Percentiles rank a stretch among this genome's conserved stretches.
phyloP scores from a whole-genome alignment of 2,888 invertebrate genomes.

The Linyphia triangularis region DNA sequence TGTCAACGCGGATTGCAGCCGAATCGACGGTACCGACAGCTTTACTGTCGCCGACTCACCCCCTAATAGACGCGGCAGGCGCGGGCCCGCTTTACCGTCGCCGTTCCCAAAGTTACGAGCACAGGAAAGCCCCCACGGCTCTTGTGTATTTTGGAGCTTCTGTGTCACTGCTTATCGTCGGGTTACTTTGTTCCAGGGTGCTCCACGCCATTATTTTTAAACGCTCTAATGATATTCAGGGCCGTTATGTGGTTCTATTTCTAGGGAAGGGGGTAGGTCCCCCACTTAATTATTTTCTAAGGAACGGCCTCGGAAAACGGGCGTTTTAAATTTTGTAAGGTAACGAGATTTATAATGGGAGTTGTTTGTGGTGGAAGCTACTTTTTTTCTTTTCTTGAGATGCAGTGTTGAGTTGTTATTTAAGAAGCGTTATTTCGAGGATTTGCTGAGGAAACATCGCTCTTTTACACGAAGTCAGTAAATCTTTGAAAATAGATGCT shows the following conservation, averaged over 20 bases:
- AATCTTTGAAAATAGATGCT: conserved; percentile 7
- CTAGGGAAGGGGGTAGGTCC: neutral
- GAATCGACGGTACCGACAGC: conserved; percentile 51
- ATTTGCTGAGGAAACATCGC: conserved; percentile 17
- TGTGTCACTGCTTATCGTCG: neutral
- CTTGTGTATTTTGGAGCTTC: conserved; percentile 56
- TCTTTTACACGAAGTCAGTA: conserved; percentile 13
- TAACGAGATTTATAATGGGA: conserved; percentile 34
- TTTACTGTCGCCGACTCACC: conserved; percentile 57
- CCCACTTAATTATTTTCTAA: conserved; percentile 37
- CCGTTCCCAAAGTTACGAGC: conserved; percentile 6
- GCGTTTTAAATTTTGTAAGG: neutral
- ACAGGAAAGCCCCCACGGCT: neutral
- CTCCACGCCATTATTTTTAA: conserved; percentile 43
- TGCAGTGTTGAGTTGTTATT: conserved; percentile 21
- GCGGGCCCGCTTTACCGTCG: neutral
- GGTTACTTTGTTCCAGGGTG: conserved; percentile 26
- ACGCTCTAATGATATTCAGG: neutral
- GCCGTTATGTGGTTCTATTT: conserved; percentile 27
- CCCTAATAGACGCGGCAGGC: conserved; percentile 54
- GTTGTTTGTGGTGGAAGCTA: neutral
- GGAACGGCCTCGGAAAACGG: neutral
- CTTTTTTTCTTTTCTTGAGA: conserved; percentile 22
- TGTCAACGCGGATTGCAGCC: conserved; percentile 43
- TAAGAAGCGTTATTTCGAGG: conserved; percentile 49